phyloP scores from a whole-genome alignment of 2,113 vertebrate genomes.

The Lagopus muta region DNA sequence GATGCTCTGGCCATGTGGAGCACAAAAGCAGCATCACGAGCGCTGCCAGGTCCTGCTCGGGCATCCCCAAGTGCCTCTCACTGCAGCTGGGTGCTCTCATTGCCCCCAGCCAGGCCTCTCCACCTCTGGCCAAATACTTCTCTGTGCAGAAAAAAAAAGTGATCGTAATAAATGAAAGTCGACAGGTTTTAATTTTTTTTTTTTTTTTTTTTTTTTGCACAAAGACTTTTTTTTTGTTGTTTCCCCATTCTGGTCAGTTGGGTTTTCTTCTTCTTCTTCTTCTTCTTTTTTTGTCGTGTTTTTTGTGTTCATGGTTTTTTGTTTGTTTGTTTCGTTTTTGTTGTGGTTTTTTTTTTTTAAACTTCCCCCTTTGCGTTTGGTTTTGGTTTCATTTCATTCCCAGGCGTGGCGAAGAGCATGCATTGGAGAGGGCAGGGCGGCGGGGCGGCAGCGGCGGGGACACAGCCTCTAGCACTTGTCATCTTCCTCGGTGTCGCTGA shows the following conservation, averaged over 20 bases:
- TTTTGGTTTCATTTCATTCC: constrained; percentile 71
- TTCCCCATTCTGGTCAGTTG: not conserved
- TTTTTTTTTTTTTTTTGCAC: constrained; percentile 25
- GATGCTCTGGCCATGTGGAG: not conserved
- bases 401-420: constrained; percentile 78
- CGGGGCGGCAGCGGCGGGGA: constrained; percentile 5
- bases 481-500: constrained; percentile 95
- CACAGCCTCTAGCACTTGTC: constrained; percentile 89
- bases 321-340: not conserved
- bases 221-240: constrained; percentile 49
- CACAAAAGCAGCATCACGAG: not conserved
- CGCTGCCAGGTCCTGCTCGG: not conserved
- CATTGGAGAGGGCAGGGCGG: constrained; percentile 66
- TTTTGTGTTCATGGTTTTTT: not conserved
- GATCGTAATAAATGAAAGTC: constrained; percentile 41
- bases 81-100: not conserved
- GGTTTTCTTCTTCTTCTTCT: not conserved
- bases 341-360: not conserved
- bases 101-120: rapidly evolving
- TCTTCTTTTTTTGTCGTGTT: not conserved
- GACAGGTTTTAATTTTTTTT: constrained; percentile 52
- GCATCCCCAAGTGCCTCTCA: not conserved
- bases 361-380: constrained; percentile 58
- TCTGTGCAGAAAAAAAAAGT: constrained; percentile 69
- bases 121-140: not conserved